Evolutionary conservation across 1,140 invertebrate species (phyloP).

Genomic region (Tachypleus tridentatus): DNA sequence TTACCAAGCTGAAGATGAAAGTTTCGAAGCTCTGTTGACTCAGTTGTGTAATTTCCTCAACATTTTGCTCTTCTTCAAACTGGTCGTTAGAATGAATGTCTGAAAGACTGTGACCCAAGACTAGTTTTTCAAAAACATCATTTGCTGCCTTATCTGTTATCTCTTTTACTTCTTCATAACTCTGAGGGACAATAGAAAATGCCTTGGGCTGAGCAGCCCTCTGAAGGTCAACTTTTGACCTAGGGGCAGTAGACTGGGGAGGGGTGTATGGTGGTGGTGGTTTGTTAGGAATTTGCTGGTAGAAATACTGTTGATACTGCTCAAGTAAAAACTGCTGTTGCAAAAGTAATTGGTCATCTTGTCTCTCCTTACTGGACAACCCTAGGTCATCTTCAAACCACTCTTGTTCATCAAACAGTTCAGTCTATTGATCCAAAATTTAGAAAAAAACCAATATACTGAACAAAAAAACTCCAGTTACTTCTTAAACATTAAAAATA

Average conservation of each 20-base stretch:
- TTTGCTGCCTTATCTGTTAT: conserved; percentile 20
- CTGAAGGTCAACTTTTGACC: no score
- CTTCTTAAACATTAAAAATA: neutral
- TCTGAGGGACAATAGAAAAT: conserved; percentile 30
- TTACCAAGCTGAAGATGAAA: conserved; percentile 52
- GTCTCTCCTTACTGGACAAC: conserved; percentile 7
- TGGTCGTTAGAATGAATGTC: no score
- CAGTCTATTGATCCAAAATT: no score
- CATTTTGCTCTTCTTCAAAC: no score
- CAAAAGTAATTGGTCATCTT: neutral
- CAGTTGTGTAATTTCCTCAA: neutral
- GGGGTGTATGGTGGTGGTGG: conserved; percentile 57
- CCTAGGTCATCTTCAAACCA: conserved; percentile 29
- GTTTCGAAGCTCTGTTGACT: conserved; percentile 30
- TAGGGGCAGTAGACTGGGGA: conserved; percentile 30
- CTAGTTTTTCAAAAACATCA: no score
- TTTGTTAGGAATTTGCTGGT: conserved; percentile 55
- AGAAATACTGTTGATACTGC: conserved; percentile 31
- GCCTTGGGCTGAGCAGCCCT: conserved; percentile 13
- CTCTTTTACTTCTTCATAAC: conserved; percentile 25
- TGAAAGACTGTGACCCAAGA: no score
- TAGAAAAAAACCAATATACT: no score
- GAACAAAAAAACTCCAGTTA: neutral
- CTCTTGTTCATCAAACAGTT: conserved; percentile 10
- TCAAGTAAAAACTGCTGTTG: conserved; percentile 15